phyloP scores from a whole-genome alignment of 2,113 vertebrate genomes.

The Porphyrio hochstetteri region DNA sequence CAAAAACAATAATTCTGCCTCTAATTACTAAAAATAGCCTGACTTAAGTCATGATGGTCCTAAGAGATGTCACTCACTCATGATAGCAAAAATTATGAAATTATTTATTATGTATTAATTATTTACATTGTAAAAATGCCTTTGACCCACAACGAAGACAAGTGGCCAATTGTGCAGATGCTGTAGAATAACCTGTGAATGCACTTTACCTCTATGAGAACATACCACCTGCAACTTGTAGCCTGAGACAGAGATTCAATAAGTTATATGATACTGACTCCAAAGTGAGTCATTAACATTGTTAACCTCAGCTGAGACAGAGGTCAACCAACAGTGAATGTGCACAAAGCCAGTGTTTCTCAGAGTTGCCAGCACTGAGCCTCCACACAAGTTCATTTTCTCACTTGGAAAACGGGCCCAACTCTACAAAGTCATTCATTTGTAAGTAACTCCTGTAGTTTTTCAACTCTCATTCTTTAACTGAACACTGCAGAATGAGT shows the following conservation, averaged over 20 bases:
- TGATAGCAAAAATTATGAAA: background rate
- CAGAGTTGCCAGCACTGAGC: background rate
- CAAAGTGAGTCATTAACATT: background rate
- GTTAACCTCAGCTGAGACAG: background rate
- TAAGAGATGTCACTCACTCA: background rate
- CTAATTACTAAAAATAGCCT: background rate
- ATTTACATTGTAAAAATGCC: background rate
- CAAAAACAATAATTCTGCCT: background rate
- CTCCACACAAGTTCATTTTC: background rate
- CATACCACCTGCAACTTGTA: background rate
- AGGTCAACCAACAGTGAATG: background rate
- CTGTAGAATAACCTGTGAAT: background rate
- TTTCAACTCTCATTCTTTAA: background rate
- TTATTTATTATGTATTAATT: background rate
- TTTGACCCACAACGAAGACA: background rate
- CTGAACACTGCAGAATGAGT: background rate
- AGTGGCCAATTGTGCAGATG: background rate
- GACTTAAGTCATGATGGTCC: background rate
- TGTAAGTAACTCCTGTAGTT: background rate
- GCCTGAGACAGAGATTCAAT: background rate
- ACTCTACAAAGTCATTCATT: background rate
- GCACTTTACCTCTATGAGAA: background rate
- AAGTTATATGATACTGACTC: fast-evolving
- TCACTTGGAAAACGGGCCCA: background rate
- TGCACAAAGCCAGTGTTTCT: background rate